These are phyloP conservation scores for Hemicentrotus pulcherrimus DNA, from an alignment of 35 echinoderm and acorn worm species.

Conservation along the genomic window DNA sequence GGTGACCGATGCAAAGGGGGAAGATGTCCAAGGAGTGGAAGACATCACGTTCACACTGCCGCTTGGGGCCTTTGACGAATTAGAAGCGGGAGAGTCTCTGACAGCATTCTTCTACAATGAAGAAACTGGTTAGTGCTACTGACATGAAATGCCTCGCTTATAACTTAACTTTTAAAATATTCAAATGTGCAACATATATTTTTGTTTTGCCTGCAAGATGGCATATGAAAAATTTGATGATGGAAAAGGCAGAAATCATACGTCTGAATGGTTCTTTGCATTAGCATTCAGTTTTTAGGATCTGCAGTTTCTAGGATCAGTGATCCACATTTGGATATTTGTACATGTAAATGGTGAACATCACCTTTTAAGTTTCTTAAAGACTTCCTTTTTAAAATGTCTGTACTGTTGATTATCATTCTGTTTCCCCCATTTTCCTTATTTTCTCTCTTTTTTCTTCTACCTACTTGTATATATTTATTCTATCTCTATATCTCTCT, in stretches of 20 bases:
- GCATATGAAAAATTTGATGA: neutral
- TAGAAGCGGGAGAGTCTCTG: neutral
- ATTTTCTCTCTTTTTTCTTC: too few relatives aligned
- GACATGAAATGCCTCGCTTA: neutral
- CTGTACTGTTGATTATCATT: too few relatives aligned
- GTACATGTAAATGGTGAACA: too few relatives aligned
- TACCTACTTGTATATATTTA: too few relatives aligned
- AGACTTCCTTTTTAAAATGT: too few relatives aligned
- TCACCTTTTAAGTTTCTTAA: too few relatives aligned
- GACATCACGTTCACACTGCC: conserved; percentile 9
- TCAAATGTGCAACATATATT: neutral
- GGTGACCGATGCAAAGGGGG: neutral
- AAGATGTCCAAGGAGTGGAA: neutral
- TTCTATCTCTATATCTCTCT: too few relatives aligned
- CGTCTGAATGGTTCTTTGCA: neutral
- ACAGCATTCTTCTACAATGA: conserved; percentile 15
- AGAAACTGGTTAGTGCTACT: neutral
- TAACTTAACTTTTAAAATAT: neutral
- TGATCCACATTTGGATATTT: too few relatives aligned
- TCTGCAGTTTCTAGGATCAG: too few relatives aligned
- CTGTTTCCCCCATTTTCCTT: too few relatives aligned
- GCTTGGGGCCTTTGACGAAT: neutral
- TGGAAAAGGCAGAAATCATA: neutral
- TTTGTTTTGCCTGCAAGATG: neutral
- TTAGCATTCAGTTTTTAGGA: too few relatives aligned